phyloP scores from a whole-genome alignment of 2,888 invertebrate genomes.

The Agonopterix arenella region DNA sequence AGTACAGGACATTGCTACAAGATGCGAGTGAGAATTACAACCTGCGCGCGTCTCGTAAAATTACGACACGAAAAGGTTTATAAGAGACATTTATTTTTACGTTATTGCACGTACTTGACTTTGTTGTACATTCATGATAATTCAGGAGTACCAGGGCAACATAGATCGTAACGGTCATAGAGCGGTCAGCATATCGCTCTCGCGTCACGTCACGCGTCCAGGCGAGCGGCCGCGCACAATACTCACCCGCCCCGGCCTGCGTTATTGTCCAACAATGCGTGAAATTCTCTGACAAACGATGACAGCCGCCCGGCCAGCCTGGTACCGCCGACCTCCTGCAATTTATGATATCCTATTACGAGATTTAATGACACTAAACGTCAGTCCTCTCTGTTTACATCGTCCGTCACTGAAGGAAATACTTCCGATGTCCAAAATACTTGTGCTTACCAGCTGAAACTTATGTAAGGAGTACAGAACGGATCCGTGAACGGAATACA shows the following conservation, averaged over 20 bases:
- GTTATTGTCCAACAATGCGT: conserved; percentile 76
- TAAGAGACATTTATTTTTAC: background rate
- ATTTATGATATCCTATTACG: conserved; percentile 76
- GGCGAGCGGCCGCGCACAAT: conserved; percentile 48
- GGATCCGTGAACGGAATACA: conserved; percentile 47
- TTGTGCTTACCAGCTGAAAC: conserved; percentile 19
- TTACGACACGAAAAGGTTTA: background rate
- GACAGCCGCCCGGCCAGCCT: conserved; percentile 67
- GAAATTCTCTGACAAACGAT: conserved; percentile 78
- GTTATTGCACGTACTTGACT: background rate
- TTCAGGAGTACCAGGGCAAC: conserved; percentile 18
- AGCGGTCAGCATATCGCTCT: conserved; percentile 20
- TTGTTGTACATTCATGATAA: background rate
- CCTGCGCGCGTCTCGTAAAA: conserved; percentile 16
- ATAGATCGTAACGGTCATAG: conserved; percentile 21
- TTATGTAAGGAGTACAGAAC: conserved; percentile 33
- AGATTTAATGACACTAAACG: conserved; percentile 74
- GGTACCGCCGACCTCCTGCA: conserved; percentile 64
- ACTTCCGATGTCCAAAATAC: conserved; percentile 37
- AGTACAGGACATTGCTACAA: conserved; percentile 27
- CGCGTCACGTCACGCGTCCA: conserved; percentile 46
- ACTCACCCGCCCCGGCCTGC: conserved; percentile 40
- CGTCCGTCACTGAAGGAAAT: conserved; percentile 40
- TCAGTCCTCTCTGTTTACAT: conserved; percentile 52
- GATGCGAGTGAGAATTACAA: conserved; percentile 46